Evolutionary conservation across 2,113 vertebrate species (phyloP).

Genomic region (Theristicus caerulescens): DNA sequence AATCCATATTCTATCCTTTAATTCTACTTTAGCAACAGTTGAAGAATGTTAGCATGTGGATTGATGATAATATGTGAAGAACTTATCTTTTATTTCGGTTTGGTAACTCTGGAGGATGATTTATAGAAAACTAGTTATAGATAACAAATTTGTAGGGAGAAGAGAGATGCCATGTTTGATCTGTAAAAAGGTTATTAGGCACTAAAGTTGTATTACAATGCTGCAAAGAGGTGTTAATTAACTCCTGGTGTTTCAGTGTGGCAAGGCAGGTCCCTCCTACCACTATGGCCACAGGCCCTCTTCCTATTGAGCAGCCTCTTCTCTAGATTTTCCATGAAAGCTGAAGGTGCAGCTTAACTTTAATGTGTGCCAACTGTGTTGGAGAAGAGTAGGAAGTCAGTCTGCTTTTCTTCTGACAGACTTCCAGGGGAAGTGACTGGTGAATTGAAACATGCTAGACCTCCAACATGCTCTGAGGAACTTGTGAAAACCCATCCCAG

Average conservation of each 20-base stretch:
- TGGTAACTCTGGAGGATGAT: background rate
- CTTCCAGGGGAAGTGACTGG: background rate
- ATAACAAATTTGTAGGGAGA: background rate
- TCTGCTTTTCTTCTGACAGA: background rate
- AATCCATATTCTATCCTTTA: background rate
- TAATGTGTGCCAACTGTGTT: background rate
- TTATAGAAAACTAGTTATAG: background rate
- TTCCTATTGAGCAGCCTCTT: background rate
- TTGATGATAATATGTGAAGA: background rate
- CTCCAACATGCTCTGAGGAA: background rate
- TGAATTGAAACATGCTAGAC: background rate
- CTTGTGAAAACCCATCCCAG: slow-evolving; percentile 13
- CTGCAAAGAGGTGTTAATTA: background rate
- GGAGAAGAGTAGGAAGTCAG: background rate
- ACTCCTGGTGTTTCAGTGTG: background rate
- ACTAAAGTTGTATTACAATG: background rate
- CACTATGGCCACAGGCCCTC: fast-evolving
- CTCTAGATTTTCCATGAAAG: background rate
- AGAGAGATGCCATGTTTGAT: background rate
- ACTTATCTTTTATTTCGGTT: background rate
- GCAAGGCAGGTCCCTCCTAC: background rate
- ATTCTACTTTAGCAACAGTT: background rate
- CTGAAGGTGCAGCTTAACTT: background rate
- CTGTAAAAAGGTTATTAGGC: background rate
- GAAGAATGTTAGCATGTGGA: background rate